Conservation (phyloP, 2,888 invertebrate genomes). For the Rhopalosiphum nymphaeae region DNA sequence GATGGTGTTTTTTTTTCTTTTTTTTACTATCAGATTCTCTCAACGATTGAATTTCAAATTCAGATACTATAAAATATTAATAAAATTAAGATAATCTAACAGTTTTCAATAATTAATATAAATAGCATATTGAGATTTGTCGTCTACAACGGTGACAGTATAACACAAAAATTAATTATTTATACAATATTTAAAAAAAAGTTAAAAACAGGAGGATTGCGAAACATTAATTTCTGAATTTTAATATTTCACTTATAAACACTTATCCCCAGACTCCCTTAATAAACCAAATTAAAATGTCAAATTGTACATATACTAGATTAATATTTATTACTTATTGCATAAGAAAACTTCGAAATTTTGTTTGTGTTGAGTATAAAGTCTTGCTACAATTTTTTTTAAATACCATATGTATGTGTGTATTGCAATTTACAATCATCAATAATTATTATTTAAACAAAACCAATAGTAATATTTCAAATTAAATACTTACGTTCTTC, state of each 20-base stretch:
- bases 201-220: not conserved
- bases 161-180: not conserved
- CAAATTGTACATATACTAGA: not conserved
- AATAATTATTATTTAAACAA: not conserved
- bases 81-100: not conserved
- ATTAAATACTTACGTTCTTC: slow-evolving; percentile 52
- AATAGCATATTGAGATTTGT: not conserved
- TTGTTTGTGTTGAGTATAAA: not conserved
- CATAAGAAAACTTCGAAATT: not conserved
- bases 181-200: not conserved
- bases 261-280: not conserved
- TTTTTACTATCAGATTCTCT: slow-evolving; percentile 49
- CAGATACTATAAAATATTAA: slow-evolving; percentile 32
- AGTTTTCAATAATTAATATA: not conserved
- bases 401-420: not conserved
- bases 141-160: not conserved
- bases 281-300: not conserved
- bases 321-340: not conserved
- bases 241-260: not conserved
- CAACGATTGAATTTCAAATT: slow-evolving; percentile 54
- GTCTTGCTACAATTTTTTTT: not conserved
- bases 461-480: not conserved
- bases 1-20: slow-evolving; percentile 51
- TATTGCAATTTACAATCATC: not conserved
- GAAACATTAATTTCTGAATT: not conserved